Evolutionary conservation across 2,888 invertebrate species (phyloP), one percentile per base, ranked within the genome.

Genomic region (Ophion slaviceki): DNA sequence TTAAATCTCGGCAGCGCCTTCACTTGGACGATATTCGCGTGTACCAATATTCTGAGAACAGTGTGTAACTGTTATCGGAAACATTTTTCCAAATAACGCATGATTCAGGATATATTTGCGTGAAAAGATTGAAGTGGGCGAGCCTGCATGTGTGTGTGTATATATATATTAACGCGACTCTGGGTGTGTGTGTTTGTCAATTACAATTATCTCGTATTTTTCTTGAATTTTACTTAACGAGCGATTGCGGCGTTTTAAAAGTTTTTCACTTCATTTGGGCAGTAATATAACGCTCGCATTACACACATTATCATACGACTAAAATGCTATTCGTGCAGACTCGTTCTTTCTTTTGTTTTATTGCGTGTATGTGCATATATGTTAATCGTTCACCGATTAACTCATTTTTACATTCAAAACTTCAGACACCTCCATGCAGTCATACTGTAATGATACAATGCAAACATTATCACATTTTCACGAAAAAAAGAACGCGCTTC

Each of bases 271-370:
- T 74, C 81, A 82, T 76, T 76, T 72, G 80, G 80, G 62, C 66
- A 81, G 67, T 84, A 76, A 53, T 80, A 75, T 80, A 75, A 84
- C 84, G 84, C 64, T 57, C 70, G 62, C 79, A 71, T 71, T 57
- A 47, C 36, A 64, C 80, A 76, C 28, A 62, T 67, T 79, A 68
- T 67, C 53, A 62, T 70, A 81, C 75, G 40, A 53, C 64, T 76
- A 76, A 68, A 81, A 81, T 76, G 64, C 64, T 76, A 45, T 80
- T 17, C 47, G 32, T 20, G 67, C 28, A 17, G 57, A 45, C 32
- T 59, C 61, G 45, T 28, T 74, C 11, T 32, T 75, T 74, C 45
- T 40, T 32, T 74, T n/a, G 61, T 28, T 36, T 70, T 28, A 71
- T 84, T 71, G 59, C 47, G 67, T 45, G 53, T 59, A 40, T 32